Conservation (phyloP, 2,113 vertebrate species). For the Herpetotheres cachinnans region DNA sequence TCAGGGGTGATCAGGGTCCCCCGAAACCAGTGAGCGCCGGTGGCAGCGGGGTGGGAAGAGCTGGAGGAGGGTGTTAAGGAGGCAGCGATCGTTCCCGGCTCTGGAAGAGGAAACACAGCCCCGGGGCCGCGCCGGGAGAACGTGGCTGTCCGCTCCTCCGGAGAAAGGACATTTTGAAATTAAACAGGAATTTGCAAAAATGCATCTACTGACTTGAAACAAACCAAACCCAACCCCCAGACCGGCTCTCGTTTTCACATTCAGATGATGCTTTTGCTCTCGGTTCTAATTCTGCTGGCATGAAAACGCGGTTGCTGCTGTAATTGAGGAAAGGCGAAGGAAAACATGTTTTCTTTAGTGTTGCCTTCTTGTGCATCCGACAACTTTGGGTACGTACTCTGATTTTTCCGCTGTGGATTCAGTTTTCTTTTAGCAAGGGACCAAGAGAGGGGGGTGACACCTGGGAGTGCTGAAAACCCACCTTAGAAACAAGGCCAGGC, state of each 20-base stretch:
- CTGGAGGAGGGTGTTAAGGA: not conserved
- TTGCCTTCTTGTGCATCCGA: not conserved
- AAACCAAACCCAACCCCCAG: not conserved
- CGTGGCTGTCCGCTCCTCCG: not conserved
- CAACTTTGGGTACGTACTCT: not conserved
- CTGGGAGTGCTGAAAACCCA: not conserved
- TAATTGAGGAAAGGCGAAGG: not conserved
- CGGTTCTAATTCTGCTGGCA: not conserved
- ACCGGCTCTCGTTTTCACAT: not conserved
- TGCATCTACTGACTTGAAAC: not conserved
- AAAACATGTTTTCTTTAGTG: not conserved
- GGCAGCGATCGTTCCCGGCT: not conserved
- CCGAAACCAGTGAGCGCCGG: not conserved
- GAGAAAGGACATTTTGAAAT: not conserved
- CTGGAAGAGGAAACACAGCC: not conserved
- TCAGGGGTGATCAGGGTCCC: not conserved
- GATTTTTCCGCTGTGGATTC: not conserved
- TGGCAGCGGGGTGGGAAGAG: not conserved
- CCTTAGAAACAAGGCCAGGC: not conserved
- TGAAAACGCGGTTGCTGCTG: not conserved
- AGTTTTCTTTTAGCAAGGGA: not conserved
- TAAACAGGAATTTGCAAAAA: constrained; percentile 1
- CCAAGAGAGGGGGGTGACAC: not conserved
- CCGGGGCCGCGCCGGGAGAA: accelerated
- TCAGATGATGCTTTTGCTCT: not conserved